Conservation (phyloP, 92 coral and sea anemone genomes). For the Zoanthus solanderi region DNA sequence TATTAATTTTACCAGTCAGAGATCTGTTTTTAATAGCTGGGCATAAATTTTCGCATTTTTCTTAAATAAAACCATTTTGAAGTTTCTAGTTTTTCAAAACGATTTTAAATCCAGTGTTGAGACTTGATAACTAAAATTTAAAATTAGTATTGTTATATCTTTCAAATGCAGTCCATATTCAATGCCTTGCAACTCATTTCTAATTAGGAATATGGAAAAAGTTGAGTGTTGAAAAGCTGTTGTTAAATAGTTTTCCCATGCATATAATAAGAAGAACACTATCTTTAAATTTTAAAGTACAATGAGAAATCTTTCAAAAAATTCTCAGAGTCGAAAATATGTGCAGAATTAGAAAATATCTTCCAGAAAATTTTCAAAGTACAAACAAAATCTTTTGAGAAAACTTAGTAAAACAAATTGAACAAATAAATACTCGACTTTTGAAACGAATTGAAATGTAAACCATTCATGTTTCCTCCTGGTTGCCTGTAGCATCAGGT, state of each 20-base stretch:
- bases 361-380: not conserved
- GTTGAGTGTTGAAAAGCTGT: not conserved
- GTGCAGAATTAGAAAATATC: not conserved
- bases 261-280: too few species aligned
- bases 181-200: not conserved
- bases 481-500: constrained; percentile 21
- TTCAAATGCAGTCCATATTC: not conserved
- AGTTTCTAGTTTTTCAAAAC: not conserved
- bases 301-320: not conserved
- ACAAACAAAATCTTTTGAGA: not conserved
- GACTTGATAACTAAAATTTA: not conserved
- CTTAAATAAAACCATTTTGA: not conserved
- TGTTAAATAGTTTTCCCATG: not conserved
- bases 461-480: constrained; percentile 41
- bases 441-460: constrained; percentile 5
- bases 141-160: not conserved
- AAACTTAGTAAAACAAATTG: not conserved
- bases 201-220: not conserved
- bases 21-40: not conserved
- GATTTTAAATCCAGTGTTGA: not conserved
- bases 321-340: not conserved
- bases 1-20: not conserved
- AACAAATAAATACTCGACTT: constrained; percentile 6
- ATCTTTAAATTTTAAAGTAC: not conserved
- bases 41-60: too few species aligned